Evolutionary conservation across 2,113 vertebrate genomes (phyloP).

Genomic region (Nematolebias whitei): DNA sequence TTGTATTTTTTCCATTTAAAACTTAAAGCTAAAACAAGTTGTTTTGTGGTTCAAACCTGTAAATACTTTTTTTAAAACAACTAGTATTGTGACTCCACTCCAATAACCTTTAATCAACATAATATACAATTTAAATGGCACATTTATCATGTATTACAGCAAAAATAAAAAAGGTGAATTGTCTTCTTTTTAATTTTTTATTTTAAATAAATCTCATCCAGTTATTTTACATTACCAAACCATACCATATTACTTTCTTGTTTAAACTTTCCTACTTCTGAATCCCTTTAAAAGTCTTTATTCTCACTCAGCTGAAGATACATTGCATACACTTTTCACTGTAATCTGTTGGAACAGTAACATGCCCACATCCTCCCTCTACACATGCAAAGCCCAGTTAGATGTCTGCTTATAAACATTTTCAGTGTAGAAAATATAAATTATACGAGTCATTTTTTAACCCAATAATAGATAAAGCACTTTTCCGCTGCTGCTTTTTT

Average conservation of each 20-base stretch:
- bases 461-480: not conserved
- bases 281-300: not conserved
- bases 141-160: not conserved
- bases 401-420: not conserved
- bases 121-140: not conserved
- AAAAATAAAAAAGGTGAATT: too few relatives aligned
- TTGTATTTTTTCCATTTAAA: too few relatives aligned
- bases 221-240: too few relatives aligned
- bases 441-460: not conserved
- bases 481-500: not conserved
- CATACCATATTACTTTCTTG: not conserved
- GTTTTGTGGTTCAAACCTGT: too few relatives aligned
- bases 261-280: conserved; percentile 14
- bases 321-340: not conserved
- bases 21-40: too few relatives aligned
- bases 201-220: too few relatives aligned
- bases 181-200: too few relatives aligned
- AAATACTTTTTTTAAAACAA: too few relatives aligned
- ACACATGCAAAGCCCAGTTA: conserved; percentile 13
- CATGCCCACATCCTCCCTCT: not conserved
- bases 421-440: not conserved
- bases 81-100: too few relatives aligned
- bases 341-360: not conserved
- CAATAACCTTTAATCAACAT: not conserved
- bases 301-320: not conserved